These are phyloP conservation scores for Latrodectus hesperus DNA, from an alignment of 2,888 invertebrate species.

Conservation along the genomic window DNA sequence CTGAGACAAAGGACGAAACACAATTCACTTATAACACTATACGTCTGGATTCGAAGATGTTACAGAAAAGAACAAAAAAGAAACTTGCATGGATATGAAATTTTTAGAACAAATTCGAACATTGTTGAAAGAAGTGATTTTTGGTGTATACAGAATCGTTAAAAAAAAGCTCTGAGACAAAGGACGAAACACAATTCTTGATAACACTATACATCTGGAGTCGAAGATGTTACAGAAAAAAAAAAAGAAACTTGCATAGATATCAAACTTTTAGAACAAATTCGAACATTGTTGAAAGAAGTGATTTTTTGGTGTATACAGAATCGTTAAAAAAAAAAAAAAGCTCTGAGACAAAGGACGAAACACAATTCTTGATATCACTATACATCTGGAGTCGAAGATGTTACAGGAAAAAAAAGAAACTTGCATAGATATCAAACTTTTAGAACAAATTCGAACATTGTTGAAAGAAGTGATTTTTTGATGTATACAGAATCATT, in stretches of 20 bases:
- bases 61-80: not conserved
- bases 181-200: too few species aligned
- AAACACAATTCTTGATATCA: too few species aligned
- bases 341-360: too few species aligned
- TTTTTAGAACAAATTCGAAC: slow-evolving; percentile 25
- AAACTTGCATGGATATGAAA: not conserved
- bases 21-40: too few species aligned
- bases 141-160: too few species aligned
- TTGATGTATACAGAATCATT: too few species aligned
- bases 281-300: slow-evolving; percentile 20
- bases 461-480: slow-evolving; percentile 7
- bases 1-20: too few species aligned
- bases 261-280: slow-evolving; percentile 22
- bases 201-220: not conserved
- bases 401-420: not conserved
- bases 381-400: not conserved
- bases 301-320: not conserved
- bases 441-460: slow-evolving; percentile 29
- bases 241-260: not conserved
- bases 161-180: too few species aligned
- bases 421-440: not conserved
- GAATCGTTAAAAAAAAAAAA: too few species aligned
- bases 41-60: not conserved
- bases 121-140: slow-evolving; percentile 8
- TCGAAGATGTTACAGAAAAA: not conserved